Base-by-base conservation (phyloP, 2,888 invertebrate species). In the Anorthoa munda region DNA sequence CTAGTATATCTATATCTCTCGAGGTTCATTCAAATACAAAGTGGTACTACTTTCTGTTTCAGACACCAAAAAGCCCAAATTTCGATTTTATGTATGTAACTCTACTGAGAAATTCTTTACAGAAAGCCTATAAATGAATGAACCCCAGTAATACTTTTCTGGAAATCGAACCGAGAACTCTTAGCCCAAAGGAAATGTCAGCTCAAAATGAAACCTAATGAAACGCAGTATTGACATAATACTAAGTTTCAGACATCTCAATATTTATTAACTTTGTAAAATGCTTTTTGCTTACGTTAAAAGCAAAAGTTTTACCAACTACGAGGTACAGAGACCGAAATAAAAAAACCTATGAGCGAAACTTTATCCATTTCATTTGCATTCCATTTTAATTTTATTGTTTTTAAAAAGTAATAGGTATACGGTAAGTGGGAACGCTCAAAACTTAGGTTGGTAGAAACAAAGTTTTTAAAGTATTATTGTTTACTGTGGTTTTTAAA, bases 361-460 rank as follows among this genome's bases (percentile, higher is more conserved):
- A 81, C 55, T 84, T 75, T 50, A 5, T 12, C 64, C 64, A 76
- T 83, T 81, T 50, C 67, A 71, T 68, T 83, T 63, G 53, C 15
- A 64, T 72, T 68, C 45, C 53, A 61, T 65, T 71, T 70, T 46
- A 75, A 70, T 81, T 81, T 78, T 81, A 76, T 73, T 81, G 68
- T 72, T 72, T 75, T 81, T 53, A 51, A 75, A 51, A 79, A 78
- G 75, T 81, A 60, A 58, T 75, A 31, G 26, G 26, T 26, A 58
- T 70, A 48, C 18, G 39, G 53, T 51, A 48, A 73, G 66, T 79
- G 69, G 64, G 31, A 51, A 60, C 46, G 59, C 66, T 60, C 59
- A 65, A 56, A 66, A 73, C 46, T 56, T 55, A 18, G 2, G 7
- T 50, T 60, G 18, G 5, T 69, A 48, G 18, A 51, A 51, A 51